Evolutionary conservation across 2,888 invertebrate species (phyloP), one percentile per base, ranked within the genome.

Genomic region (Lamproptera curius): DNA sequence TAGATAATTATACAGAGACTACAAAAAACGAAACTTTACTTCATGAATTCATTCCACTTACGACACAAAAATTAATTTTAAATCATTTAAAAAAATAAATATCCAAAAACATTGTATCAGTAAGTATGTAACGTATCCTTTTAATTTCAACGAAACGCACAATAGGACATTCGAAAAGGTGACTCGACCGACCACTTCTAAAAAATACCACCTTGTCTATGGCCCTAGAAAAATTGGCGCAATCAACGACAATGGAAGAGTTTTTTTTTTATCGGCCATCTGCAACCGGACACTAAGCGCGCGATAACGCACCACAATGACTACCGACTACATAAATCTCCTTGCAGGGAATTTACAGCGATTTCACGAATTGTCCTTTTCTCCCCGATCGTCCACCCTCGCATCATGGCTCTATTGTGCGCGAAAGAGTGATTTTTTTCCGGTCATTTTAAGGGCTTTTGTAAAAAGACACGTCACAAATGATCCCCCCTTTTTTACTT

Each of bases 301-400:
- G 58, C 57, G 59, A 68, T 67, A 71, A 68, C 65, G 69, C 58
- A 75, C 81, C 81, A 84, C 85, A 84, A 83, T 73, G 74, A 71
- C 77, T 78, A 73, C 83, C 72, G 70, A 71, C 62, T 67, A 74
- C 80, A 86, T 86, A 85, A 86, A 87, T 86, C 83, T 76, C 69
- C 68, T 75, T 77, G 73, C 72, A 74, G 65, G 72, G 69, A 80
- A 81, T 77, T 74, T 74, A 80, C 81, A 83, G 83, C 81, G 80
- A 84, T 83, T 82, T 81, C 77, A 78, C 70, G 63, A 65, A 61
- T 54, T 56, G 59, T 73, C 31, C 31, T 73, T 81, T 77, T 78
- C 75, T 58, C 55, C 62, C 51, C 51, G 56, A 79, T 77, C 75
- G 80, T 83, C 83, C 86, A 82, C 86, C 87, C 86, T 75, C 85